Base-by-base conservation (phyloP, 2,888 invertebrate species). In the Drosophila planitibia region DNA sequence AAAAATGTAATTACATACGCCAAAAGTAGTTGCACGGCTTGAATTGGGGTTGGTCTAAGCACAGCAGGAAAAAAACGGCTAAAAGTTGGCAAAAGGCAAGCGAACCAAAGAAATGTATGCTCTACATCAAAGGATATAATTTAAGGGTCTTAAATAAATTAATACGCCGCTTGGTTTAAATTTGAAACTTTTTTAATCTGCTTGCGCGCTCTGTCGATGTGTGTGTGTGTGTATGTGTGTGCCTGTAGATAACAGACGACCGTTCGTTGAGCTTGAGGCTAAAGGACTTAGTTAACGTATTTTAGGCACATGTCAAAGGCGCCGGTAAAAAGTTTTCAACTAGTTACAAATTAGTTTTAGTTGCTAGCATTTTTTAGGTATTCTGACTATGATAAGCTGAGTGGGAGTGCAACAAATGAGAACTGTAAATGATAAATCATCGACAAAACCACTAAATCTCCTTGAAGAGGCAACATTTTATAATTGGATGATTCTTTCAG, bases 1-100 rank as follows among this genome's bases (percentile, higher is more conserved):
- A 83, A 87, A 87, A 90, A 89, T 87, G 91, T 87, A 87, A 87
- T 87, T 90, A 87, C 84, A 89, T 89, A 89, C 90, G 84, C 89
- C 80, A 83, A 86, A 85, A 89, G 79, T 79, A 83, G 88, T 70
- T 77, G 81, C 69, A 73, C 78, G 81, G 73, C 60, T 79, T 49
- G 61, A 60, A 25, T 28, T 64, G 65, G 58, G 69, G 69, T 54
- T 66, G 66, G 54, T 75, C 83, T 84, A 80, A 84, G 74, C 84
- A 73, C 25, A 72, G 63, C 67, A 59, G 52, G 52, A 47, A 52
- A 61, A 35, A 28, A 59, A 60, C 16, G 30, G 16, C 33, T 51
- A 60, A 39, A 75, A 58, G 78, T 57, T 71, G 76, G 64, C n/a
- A 55, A 64, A 69, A 54, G 60, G 68, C 60, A 54, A 60, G 67